Evolutionary conservation across 1,140 invertebrate genomes (phyloP).

Genomic region (Drusus annulatus): DNA sequence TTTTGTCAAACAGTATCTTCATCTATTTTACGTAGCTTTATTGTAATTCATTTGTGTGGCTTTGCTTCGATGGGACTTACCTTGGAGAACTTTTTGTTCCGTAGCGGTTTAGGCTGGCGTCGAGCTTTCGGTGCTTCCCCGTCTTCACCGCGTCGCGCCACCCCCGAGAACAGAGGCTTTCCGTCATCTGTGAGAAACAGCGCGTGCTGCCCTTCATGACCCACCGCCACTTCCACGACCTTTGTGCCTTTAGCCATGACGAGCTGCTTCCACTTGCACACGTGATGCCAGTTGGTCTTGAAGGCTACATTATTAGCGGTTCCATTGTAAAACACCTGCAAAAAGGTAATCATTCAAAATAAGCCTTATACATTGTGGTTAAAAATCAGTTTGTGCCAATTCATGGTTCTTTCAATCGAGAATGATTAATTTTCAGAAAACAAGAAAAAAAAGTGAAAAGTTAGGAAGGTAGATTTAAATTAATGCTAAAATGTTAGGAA

Average conservation of each 20-base stretch:
- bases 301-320: conserved; percentile 66
- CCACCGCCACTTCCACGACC: conserved; percentile 86
- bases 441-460: no score
- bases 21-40: no score
- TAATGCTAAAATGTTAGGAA: no score
- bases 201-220: conserved; percentile 94
- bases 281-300: conserved; percentile 63
- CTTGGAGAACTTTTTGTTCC: conserved; percentile 94
- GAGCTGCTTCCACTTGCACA: conserved; percentile 65
- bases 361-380: no score
- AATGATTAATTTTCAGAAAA: no score
- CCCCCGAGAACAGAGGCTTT: conserved; percentile 88
- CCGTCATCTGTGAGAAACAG: conserved; percentile 92
- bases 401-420: no score
- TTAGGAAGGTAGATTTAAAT: no score
- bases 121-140: conserved; percentile 90
- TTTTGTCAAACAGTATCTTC: no score
- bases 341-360: no score
- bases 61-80: conserved; percentile 68
- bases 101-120: conserved; percentile 89
- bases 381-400: no score
- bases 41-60: no score
- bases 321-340: conserved; percentile 68
- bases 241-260: conserved; percentile 79
- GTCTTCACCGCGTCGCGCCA: conserved; percentile 93